These are phyloP conservation scores for Sarcophaga subvicina DNA, from an alignment of 2,888 invertebrate genomes.

Conservation along the genomic window DNA sequence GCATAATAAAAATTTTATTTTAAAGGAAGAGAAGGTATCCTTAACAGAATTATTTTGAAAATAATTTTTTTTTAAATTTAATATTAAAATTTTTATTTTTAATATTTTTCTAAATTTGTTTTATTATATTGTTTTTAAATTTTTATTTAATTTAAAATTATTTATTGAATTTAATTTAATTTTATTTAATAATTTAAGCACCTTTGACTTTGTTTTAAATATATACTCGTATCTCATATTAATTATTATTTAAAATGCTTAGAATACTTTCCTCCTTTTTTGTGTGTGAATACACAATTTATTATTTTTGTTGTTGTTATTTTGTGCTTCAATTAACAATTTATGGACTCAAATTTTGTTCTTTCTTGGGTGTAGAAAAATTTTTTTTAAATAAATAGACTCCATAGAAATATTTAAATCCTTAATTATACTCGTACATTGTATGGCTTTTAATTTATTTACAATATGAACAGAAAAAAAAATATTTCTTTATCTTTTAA, in stretches of 20 bases:
- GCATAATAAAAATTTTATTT: too few species aligned
- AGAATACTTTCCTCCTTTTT: constrained; percentile 18
- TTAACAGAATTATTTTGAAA: too few species aligned
- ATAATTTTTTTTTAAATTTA: too few species aligned
- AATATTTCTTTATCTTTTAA: neutral
- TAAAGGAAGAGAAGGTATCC: too few species aligned
- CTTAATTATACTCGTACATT: neutral
- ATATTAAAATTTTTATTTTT: too few species aligned
- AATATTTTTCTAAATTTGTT: too few species aligned
- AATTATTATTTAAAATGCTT: too few species aligned
- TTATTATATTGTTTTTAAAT: too few species aligned
- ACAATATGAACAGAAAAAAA: neutral
- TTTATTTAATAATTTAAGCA: neutral
- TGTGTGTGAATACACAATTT: neutral
- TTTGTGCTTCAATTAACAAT: neutral
- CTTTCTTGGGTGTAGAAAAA: too few species aligned
- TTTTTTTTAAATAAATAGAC: neutral
- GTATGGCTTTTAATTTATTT: neutral
- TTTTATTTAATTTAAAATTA: too few species aligned
- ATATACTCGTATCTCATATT: neutral
- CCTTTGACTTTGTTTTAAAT: neutral
- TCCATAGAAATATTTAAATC: neutral
- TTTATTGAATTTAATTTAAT: neutral
- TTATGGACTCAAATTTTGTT: neutral
- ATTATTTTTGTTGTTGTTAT: neutral